These are phyloP conservation scores for Lasius platythorax DNA, from an alignment of 2,888 invertebrate genomes.

Conservation along the genomic window DNA sequence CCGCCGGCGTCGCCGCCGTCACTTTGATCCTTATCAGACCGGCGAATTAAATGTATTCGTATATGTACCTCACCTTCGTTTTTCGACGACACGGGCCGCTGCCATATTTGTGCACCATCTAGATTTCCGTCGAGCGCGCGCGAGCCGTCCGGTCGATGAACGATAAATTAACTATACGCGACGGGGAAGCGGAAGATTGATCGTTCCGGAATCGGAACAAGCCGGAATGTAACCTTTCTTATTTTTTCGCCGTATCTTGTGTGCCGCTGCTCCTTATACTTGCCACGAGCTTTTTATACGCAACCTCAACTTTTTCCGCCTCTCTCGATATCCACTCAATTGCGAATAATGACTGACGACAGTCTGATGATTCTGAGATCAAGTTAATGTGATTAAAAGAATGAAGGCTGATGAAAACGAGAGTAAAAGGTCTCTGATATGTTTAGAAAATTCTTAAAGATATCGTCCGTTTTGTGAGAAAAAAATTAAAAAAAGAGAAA, in stretches of 20 bases:
- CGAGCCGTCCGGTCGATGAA: conserved; percentile 59
- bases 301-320: conserved; percentile 31
- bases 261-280: background rate
- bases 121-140: conserved; percentile 53
- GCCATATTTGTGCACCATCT: conserved; percentile 39
- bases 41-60: conserved; percentile 63
- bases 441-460: background rate
- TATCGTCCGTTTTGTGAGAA: background rate
- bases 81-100: conserved; percentile 42
- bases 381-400: conserved; percentile 13
- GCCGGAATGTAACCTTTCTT: conserved; percentile 58
- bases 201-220: conserved; percentile 64
- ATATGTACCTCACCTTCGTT: conserved; percentile 50
- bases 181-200: conserved; percentile 69
- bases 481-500: background rate
- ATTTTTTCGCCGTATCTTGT: background rate
- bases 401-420: conserved; percentile 6
- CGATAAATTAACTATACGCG: conserved; percentile 70
- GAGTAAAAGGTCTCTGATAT: background rate
- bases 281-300: conserved; percentile 1
- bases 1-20: background rate
- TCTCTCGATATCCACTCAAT: conserved; percentile 9
- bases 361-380: background rate
- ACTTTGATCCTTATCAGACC: conserved; percentile 62
- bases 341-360: conserved; percentile 16